Base-by-base conservation (phyloP, 2,888 invertebrate species). In the Lithophane leautieri region DNA sequence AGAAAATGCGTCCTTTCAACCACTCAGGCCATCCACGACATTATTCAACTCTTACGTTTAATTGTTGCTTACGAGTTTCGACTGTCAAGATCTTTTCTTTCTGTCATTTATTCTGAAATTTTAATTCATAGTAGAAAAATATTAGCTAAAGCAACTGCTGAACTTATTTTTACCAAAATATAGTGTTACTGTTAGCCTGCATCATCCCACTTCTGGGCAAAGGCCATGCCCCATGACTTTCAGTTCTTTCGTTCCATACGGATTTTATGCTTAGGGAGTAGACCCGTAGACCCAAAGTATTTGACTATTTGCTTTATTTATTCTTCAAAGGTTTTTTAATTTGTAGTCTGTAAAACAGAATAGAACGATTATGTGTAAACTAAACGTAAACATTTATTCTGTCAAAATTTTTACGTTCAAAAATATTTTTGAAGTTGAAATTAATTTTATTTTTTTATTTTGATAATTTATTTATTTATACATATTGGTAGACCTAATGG, bases 21-120 rank as follows among this genome's bases (percentile, higher is more conserved):
- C 62, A 84, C 79, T 76, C 80, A 82, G 72, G 77, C 58, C 11
- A 72, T 69, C 56, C 83, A 86, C 83, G 84, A 86, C 86, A 86
- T 86, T 84, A 85, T 76, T 86, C 80, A 87, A 86, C 84, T 83
- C 56, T 42, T 72, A 65, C 82, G 86, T 82, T 85, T 87, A 74
- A 71, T 81, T 79, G 9, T 54, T 40, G 25, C 63, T 60, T 22
- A 19, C 2, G 40, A 65, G 42, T 73, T 22, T n/a, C 2, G 54
- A 60, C 34, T 75, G 84, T 84, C 86, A 86, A 67, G 22, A 62
- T 9, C 0, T 40, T 28, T 42, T 28, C 9, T 75, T 42, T 34
- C 40, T 12, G 6, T 6, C 16, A 4, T 42, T 14, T 11, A n/a
- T 50, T 50, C 8, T 22, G 19, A 19, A 7, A 50, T 0, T 60